These are phyloP conservation scores for Cheilosia vernalis DNA, from an alignment of 2,888 invertebrate genomes.

Conservation along the genomic window DNA sequence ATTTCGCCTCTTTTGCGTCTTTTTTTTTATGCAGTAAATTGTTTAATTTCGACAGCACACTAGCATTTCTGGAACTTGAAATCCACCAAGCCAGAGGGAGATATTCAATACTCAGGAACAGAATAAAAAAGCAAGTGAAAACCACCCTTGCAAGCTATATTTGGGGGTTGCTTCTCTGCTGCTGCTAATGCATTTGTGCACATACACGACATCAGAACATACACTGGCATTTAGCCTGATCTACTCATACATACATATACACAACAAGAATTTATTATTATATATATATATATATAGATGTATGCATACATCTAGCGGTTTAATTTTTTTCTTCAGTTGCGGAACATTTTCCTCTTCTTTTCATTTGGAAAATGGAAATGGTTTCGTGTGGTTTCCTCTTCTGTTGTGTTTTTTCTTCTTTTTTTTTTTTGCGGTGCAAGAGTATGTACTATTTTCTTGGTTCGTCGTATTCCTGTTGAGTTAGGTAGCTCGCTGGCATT, in stretches of 20 bases:
- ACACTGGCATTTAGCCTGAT: conserved; percentile 32
- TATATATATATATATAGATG: conserved; percentile 35
- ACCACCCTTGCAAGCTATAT: conserved; percentile 65
- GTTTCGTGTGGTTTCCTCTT: conserved; percentile 68
- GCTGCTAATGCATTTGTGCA: conserved; percentile 64
- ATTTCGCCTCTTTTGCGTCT: conserved; percentile 43
- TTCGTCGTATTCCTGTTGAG: conserved; percentile 56
- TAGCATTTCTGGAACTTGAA: conserved; percentile 20
- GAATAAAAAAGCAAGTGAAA: conserved; percentile 41
- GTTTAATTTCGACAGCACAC: conserved; percentile 65
- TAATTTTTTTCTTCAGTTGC: conserved; percentile 21
- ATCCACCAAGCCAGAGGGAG: conserved; percentile 5
- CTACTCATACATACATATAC: background rate
- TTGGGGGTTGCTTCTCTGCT: conserved; percentile 66
- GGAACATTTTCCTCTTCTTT: conserved; percentile 68
- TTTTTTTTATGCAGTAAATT: conserved; percentile 54
- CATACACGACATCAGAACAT: conserved; percentile 53
- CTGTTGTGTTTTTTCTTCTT: too few relatives aligned
- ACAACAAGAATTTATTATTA: conserved; percentile 42
- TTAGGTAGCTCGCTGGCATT: conserved; percentile 52
- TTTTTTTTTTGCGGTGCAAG: conserved; percentile 3
- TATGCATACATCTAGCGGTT: conserved; percentile 22
- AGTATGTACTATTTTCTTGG: conserved; percentile 56
- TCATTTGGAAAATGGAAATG: conserved; percentile 71
- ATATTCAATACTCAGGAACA: background rate